phyloP scores from a whole-genome alignment of 1,140 invertebrate species.

The Pollicipes pollicipes region DNA sequence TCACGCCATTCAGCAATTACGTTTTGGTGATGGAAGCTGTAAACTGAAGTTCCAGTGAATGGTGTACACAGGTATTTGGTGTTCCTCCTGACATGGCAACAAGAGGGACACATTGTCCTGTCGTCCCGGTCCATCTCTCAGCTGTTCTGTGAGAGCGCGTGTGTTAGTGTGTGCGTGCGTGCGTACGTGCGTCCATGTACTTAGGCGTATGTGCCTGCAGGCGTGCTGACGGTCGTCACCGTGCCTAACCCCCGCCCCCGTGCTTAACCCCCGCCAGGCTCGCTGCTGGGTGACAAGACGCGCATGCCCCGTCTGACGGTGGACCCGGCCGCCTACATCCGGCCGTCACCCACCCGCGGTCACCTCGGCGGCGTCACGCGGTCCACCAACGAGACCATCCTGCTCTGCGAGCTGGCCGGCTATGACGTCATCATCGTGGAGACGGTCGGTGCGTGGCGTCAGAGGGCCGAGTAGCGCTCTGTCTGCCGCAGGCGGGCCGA shows the following conservation, averaged over 20 bases:
- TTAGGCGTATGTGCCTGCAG: not conserved
- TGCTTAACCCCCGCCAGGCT: constrained; percentile 26
- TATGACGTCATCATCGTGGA: constrained; percentile 42
- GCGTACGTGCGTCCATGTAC: too few relatives aligned
- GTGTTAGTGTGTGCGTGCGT: too few relatives aligned
- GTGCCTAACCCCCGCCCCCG: constrained; percentile 7
- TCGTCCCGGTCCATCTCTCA: too few relatives aligned
- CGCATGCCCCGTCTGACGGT: constrained; percentile 38
- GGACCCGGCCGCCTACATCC: constrained; percentile 38
- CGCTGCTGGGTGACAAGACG: constrained; percentile 43
- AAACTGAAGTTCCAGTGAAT: too few relatives aligned
- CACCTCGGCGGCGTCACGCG: constrained; percentile 41
- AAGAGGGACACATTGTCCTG: too few relatives aligned
- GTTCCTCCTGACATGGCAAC: not conserved
- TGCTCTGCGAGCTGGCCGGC: constrained; percentile 41
- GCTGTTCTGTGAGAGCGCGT: too few relatives aligned
- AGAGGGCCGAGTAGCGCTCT: constrained; percentile 9
- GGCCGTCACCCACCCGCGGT: constrained; percentile 38
- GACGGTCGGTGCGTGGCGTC: constrained; percentile 33
- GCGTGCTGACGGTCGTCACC: not conserved
- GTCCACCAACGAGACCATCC: constrained; percentile 40
- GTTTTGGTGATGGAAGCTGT: too few relatives aligned
- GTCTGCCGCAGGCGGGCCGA: too few relatives aligned
- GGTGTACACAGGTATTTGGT: not conserved
- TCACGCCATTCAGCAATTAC: too few relatives aligned